Percentiles rank a stretch among this genome's conserved stretches.
phyloP scores from a whole-genome alignment of 2,888 invertebrate genomes.

The Drosophila dives region DNA sequence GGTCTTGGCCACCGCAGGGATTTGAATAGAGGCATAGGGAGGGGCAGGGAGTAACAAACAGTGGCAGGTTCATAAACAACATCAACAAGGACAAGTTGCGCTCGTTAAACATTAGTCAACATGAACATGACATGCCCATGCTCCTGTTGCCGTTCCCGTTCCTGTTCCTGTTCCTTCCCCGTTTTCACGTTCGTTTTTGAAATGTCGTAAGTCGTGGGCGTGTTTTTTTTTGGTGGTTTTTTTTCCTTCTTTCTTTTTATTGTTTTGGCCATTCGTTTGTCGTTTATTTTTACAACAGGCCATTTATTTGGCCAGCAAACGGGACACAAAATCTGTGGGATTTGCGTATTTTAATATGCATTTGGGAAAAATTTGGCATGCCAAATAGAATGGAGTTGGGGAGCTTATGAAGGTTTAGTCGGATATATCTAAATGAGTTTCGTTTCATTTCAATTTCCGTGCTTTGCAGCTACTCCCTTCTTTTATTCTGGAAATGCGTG shows the following conservation, averaged over 20 bases:
- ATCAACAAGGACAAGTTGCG: conserved; percentile 75
- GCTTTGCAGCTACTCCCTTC: conserved; percentile 9
- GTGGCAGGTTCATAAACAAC: conserved; percentile 76
- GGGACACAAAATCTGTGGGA: conserved; percentile 50
- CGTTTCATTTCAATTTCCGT: conserved; percentile 75
- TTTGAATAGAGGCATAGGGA: conserved; percentile 59
- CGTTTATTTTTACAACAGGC: conserved; percentile 78
- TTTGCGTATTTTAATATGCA: conserved; percentile 80
- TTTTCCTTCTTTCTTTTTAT: conserved; percentile 70
- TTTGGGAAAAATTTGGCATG: conserved; percentile 77
- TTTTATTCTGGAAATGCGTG: conserved; percentile 63
- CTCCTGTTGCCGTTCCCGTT: conserved; percentile 1
- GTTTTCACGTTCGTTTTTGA: conserved; percentile 72
- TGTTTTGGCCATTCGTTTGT: conserved; percentile 72
- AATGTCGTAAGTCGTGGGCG: conserved; percentile 72
- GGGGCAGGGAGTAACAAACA: conserved; percentile 13
- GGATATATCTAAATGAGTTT: conserved; percentile 64
- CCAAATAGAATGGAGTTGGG: conserved; percentile 18
- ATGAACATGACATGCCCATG: conserved; percentile 62
- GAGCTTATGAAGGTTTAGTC: not conserved
- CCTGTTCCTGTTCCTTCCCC: conserved; percentile 10
- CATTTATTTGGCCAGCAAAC: conserved; percentile 74
- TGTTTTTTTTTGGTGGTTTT: conserved; percentile 40
- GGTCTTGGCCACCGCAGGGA: conserved; percentile 63
- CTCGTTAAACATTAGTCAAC: conserved; percentile 75